A percentile compares a stretch with the other conserved stretches of the same genome.
phyloP scores from a whole-genome alignment of 2,113 vertebrate species.

The Cochlearius cochlearius region DNA sequence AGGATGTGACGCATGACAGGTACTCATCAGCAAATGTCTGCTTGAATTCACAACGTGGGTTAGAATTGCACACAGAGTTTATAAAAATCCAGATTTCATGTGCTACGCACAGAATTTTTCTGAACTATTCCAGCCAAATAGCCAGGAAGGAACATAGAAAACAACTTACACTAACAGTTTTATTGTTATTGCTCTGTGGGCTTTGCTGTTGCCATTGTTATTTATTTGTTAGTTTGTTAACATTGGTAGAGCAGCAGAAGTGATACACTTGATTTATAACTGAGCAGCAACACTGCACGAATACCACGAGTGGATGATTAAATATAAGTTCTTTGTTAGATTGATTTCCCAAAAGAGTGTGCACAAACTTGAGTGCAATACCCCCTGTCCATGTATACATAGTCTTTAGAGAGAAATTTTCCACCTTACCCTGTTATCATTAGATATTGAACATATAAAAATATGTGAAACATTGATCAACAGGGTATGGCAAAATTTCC shows the following conservation, averaged over 20 bases:
- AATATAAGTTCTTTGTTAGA: not conserved
- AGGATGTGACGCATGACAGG: not conserved
- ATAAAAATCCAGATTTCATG: not conserved
- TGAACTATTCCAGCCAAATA: not conserved
- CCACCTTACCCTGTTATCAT: not conserved
- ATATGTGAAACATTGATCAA: not conserved
- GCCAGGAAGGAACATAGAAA: not conserved
- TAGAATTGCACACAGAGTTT: not conserved
- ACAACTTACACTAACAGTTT: not conserved
- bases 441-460: not conserved
- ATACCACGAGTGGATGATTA: not conserved
- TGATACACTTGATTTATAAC: not conserved
- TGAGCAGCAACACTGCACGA: not conserved
- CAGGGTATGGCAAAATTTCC: slow-evolving; percentile 1
- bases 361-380: not conserved
- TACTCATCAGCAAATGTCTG: not conserved
- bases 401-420: not conserved
- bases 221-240: slow-evolving; percentile 3
- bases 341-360: not conserved
- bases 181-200: not conserved
- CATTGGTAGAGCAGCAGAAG: not conserved
- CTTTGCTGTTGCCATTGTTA: not conserved
- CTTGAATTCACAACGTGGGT: not conserved
- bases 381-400: not conserved
- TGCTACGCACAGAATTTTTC: not conserved